phyloP scores from a whole-genome alignment of 2,113 vertebrate species.

The Romanogobio albipinnatus region DNA sequence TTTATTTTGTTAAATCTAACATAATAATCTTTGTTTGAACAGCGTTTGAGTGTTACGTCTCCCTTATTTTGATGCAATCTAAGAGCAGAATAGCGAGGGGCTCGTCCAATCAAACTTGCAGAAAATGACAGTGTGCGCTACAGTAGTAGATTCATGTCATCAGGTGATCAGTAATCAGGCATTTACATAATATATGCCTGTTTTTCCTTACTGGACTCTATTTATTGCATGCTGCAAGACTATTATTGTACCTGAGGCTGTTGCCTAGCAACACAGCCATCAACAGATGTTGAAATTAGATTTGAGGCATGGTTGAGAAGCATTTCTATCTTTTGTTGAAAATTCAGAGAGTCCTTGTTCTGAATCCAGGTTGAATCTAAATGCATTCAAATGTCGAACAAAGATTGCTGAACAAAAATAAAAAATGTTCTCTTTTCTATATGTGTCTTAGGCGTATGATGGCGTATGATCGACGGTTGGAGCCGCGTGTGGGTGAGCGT shows the following conservation, averaged over 20 bases:
- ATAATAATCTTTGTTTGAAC: too few species aligned
- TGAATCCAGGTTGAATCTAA: conserved; percentile 8
- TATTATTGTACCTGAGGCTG: conserved; percentile 66
- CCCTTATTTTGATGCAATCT: too few species aligned
- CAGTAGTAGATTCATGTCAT: too few species aligned
- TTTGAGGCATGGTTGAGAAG: conserved; percentile 45
- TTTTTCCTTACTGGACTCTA: background rate
- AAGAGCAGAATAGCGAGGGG: too few species aligned
- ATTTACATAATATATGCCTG: too few species aligned
- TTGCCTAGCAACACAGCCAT: conserved; percentile 65
- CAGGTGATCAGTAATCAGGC: too few species aligned
- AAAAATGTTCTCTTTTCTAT: background rate
- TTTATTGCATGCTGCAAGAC: conserved; percentile 34
- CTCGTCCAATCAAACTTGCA: too few species aligned
- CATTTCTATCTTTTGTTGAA: conserved; percentile 18
- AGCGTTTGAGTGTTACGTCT: too few species aligned
- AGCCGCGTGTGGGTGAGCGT: conserved; percentile 91
- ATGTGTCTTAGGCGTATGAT: conserved; percentile 85
- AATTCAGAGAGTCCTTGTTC: background rate
- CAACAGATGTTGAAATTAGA: conserved; percentile 54
- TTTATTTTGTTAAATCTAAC: too few species aligned
- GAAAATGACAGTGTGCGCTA: too few species aligned
- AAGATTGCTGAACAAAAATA: background rate
- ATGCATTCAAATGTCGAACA: background rate
- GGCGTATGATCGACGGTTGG: conserved; percentile 87